Percentiles rank a stretch among this genome's conserved stretches.
These are phyloP conservation scores for Lacerta agilis DNA, from an alignment of 2,797 vertebrate genomes.

Conservation along the genomic window DNA sequence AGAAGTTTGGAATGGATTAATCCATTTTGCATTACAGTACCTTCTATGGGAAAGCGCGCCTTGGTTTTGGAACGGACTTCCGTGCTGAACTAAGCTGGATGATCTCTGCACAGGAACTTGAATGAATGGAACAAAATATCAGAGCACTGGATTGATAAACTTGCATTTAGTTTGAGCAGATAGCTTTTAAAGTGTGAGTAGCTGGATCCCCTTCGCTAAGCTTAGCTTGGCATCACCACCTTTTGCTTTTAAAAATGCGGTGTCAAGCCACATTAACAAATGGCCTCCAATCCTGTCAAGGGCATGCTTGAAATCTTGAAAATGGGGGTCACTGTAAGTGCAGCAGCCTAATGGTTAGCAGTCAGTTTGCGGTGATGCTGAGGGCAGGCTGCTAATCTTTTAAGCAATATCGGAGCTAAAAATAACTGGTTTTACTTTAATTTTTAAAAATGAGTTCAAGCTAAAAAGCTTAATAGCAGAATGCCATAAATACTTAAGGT, in stretches of 20 bases:
- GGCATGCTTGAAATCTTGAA: slow-evolving; percentile 27
- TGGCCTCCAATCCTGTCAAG: accelerated
- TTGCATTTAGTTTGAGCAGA: background rate
- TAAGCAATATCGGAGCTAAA: background rate
- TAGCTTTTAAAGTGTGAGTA: background rate
- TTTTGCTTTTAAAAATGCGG: slow-evolving; percentile 2
- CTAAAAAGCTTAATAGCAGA: background rate
- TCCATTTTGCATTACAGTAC: too few relatives aligned
- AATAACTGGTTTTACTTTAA: background rate
- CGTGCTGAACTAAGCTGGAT: too few relatives aligned
- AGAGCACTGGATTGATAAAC: background rate
- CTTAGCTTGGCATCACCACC: background rate
- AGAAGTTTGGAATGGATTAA: too few relatives aligned
- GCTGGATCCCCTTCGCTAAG: background rate
- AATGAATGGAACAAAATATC: background rate
- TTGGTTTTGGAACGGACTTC: too few relatives aligned
- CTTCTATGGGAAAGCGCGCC: too few relatives aligned
- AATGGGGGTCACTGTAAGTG: slow-evolving; percentile 17
- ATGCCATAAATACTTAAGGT: background rate
- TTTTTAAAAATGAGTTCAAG: background rate
- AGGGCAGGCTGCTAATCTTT: slow-evolving; percentile 17
- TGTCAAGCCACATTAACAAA: background rate
- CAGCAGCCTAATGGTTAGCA: background rate
- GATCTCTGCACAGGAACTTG: background rate
- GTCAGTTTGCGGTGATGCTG: background rate